A percentile compares a stretch with the other conserved stretches of the same genome.
phyloP scores from a whole-genome alignment of 2,797 vertebrate genomes.

The Sebastes trivittatus region DNA sequence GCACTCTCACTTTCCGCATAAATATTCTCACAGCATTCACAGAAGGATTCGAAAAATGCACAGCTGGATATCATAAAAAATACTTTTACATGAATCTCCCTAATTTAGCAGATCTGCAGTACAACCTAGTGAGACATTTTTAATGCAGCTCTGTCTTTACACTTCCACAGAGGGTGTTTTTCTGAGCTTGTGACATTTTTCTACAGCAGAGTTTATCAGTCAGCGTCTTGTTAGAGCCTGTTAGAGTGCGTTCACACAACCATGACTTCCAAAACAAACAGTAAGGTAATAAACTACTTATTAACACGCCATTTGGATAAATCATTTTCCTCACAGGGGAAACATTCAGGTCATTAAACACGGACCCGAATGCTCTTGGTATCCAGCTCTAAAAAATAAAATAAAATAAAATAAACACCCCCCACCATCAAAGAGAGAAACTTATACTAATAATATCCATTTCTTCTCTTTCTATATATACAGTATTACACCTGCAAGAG shows the following conservation, averaged over 20 bases:
- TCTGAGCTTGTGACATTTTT: slow-evolving; percentile 12
- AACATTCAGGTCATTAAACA: slow-evolving; percentile 10
- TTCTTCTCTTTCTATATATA: background rate
- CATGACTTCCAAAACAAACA: slow-evolving; percentile 69
- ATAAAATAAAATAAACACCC: background rate
- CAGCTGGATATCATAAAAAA: slow-evolving; percentile 33
- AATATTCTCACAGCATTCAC: slow-evolving; percentile 25
- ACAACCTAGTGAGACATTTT: slow-evolving; percentile 4
- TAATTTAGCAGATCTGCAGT: slow-evolving; percentile 3
- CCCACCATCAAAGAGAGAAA: slow-evolving; percentile 8
- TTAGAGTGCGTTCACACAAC: slow-evolving; percentile 22
- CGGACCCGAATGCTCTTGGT: background rate
- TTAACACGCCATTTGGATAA: slow-evolving; percentile 53
- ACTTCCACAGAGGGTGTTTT: background rate
- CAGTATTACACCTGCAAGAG: slow-evolving; percentile 23
- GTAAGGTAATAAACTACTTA: slow-evolving; percentile 49
- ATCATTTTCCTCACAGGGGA: slow-evolving; percentile 38
- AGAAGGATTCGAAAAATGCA: slow-evolving; percentile 43
- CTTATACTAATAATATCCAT: background rate
- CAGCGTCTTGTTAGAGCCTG: slow-evolving; percentile 6
- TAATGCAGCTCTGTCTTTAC: background rate
- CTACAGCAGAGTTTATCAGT: slow-evolving; percentile 22
- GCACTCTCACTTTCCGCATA: slow-evolving; percentile 33
- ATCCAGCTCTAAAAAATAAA: background rate
- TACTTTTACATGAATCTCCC: slow-evolving; percentile 40